phyloP scores from a whole-genome alignment of 1,140 invertebrate species.

The Solen grandis region DNA sequence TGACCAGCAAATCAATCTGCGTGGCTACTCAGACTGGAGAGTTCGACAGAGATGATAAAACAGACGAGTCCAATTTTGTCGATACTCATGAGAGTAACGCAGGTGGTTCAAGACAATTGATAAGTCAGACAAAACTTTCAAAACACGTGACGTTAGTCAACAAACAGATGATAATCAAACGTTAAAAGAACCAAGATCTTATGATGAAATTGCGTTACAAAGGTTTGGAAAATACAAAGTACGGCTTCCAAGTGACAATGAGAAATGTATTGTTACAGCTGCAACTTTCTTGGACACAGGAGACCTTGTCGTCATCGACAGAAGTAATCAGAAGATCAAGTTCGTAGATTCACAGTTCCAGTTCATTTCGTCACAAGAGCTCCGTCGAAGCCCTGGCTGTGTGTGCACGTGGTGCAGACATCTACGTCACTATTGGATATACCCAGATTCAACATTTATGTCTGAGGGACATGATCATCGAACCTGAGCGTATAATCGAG shows the following conservation, averaged over 20 bases:
- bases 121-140: too few species aligned
- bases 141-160: too few species aligned
- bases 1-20: too few species aligned
- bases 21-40: too few species aligned
- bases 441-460: slow-evolving; percentile 40
- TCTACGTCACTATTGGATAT: slow-evolving; percentile 51
- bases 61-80: too few species aligned
- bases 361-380: slow-evolving; percentile 42
- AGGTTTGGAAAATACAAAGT: slow-evolving; percentile 51
- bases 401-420: slow-evolving; percentile 22
- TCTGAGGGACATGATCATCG: slow-evolving; percentile 48
- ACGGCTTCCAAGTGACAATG: slow-evolving; percentile 16
- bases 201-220: slow-evolving; percentile 29
- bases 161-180: too few species aligned
- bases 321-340: slow-evolving; percentile 41
- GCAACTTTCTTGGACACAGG: slow-evolving; percentile 40
- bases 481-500: slow-evolving; percentile 20
- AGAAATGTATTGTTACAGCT: slow-evolving; percentile 43
- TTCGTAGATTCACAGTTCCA: slow-evolving; percentile 46
- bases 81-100: too few species aligned
- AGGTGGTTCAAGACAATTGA: too few species aligned
- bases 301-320: slow-evolving; percentile 36
- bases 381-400: slow-evolving; percentile 26
- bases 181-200: background rate
- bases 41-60: too few species aligned